phyloP scores from a whole-genome alignment of 1,140 invertebrate species.

The Tetramorium alpestre region DNA sequence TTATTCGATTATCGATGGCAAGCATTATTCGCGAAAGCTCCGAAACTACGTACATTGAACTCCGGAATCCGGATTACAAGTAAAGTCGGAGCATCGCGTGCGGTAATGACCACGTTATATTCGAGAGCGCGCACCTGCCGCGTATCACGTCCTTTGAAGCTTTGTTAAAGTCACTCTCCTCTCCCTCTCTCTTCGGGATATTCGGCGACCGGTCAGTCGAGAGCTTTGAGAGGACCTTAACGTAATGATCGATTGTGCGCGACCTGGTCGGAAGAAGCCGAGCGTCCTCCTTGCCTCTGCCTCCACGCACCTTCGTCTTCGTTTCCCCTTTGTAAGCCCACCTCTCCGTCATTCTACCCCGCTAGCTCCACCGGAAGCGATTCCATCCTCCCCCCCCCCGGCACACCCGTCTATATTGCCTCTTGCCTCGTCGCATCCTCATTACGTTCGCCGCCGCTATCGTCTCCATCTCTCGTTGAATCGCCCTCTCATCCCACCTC shows the following conservation, averaged over 20 bases:
- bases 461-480: conserved; percentile 54
- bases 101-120: conserved; percentile 6
- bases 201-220: conserved; percentile 42
- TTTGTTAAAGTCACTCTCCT: conserved; percentile 32
- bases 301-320: conserved; percentile 35
- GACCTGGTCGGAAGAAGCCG: conserved; percentile 31
- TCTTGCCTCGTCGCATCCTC: conserved; percentile 61
- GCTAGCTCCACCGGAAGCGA: conserved; percentile 32
- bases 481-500: conserved; percentile 38
- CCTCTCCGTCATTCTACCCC: background rate
- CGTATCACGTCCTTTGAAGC: conserved; percentile 40
- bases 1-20: conserved; percentile 3
- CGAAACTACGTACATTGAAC: background rate
- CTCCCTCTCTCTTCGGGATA: background rate
- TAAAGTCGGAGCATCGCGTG: background rate
- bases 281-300: conserved; percentile 16
- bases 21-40: background rate
- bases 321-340: conserved; percentile 38
- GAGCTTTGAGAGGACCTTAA: conserved; percentile 49
- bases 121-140: conserved; percentile 18
- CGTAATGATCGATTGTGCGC: conserved; percentile 59
- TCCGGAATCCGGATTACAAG: background rate
- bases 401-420: conserved; percentile 42
- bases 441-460: conserved; percentile 52
- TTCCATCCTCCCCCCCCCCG: background rate